Percentiles rank a stretch among this genome's conserved stretches.
Conservation (phyloP, 35 echinoderm and acorn worm species). For the Strongylocentrotus purpuratus region DNA sequence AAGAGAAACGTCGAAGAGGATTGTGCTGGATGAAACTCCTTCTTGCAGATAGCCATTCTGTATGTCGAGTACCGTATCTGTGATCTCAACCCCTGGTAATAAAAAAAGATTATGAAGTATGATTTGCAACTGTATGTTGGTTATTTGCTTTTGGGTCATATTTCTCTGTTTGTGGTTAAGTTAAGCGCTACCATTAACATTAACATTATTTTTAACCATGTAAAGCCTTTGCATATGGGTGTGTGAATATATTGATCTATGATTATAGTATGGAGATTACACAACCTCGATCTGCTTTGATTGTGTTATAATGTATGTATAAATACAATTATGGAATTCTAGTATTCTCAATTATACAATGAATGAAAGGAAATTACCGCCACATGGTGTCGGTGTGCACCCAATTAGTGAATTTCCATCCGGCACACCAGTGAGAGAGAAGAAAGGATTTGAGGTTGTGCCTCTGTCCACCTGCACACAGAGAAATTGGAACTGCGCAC, state of each 20-base stretch:
- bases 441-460: background rate
- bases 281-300: no score
- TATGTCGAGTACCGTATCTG: background rate
- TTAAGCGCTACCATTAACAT: background rate
- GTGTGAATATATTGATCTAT: background rate
- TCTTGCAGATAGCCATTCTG: background rate
- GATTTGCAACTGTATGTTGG: background rate
- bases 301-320: no score
- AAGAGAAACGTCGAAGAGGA: slow-evolving; percentile 5
- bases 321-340: no score
- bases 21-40: background rate
- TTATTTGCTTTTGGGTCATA: background rate
- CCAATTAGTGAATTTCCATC: background rate
- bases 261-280: no score
- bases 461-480: slow-evolving; percentile 25
- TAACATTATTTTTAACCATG: background rate
- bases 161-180: background rate
- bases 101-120: background rate
- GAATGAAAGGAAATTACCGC: background rate
- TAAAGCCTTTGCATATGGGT: background rate
- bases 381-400: background rate
- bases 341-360: background rate
- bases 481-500: slow-evolving; percentile 20
- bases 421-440: background rate
- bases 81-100: slow-evolving; percentile 19